Evolutionary conservation across 2,113 vertebrate genomes (phyloP).

Genomic region (Potamarius usumacintae): DNA sequence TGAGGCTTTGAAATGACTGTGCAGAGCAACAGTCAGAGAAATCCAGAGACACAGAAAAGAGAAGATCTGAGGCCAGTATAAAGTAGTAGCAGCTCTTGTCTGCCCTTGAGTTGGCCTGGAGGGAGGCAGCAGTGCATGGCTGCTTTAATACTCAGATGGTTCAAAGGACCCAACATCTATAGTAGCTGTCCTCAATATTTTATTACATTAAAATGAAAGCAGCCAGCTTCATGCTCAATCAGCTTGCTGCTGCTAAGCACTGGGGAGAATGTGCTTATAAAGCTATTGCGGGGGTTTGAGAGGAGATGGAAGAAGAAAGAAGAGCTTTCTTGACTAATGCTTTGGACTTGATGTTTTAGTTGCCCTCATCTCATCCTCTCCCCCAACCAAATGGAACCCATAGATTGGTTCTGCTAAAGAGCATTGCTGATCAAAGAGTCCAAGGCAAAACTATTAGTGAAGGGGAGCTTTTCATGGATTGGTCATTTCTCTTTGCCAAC

Average conservation of each 20-base stretch:
- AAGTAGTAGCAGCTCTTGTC: not conserved
- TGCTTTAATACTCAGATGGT: constrained; percentile 32
- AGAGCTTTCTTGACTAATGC: constrained; percentile 18
- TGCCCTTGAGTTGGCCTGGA: constrained; percentile 20
- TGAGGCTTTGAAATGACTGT: not conserved
- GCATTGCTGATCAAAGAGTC: constrained; percentile 20
- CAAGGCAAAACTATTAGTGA: constrained; percentile 15
- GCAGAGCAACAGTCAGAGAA: not conserved
- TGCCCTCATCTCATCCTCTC: not conserved
- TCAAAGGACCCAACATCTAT: constrained; percentile 40
- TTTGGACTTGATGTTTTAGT: constrained; percentile 20
- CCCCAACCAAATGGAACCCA: not conserved
- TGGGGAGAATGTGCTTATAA: constrained; percentile 59
- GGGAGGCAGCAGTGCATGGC: constrained; percentile 22
- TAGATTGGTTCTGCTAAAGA: constrained; percentile 16
- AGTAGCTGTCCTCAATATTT: constrained; percentile 54
- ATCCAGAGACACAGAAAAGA: not conserved
- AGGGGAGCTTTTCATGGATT: constrained; percentile 17
- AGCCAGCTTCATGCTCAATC: constrained; percentile 53
- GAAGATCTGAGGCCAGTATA: constrained; percentile 4
- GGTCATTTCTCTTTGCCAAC: constrained; percentile 37
- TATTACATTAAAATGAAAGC: constrained; percentile 61
- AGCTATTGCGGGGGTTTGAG: constrained; percentile 3
- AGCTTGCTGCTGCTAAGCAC: constrained; percentile 55
- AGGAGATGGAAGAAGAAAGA: not conserved